Evolutionary conservation across 2,113 vertebrate genomes (phyloP), one percentile per base, ranked within the genome.

Genomic region (Cochlearius cochlearius): DNA sequence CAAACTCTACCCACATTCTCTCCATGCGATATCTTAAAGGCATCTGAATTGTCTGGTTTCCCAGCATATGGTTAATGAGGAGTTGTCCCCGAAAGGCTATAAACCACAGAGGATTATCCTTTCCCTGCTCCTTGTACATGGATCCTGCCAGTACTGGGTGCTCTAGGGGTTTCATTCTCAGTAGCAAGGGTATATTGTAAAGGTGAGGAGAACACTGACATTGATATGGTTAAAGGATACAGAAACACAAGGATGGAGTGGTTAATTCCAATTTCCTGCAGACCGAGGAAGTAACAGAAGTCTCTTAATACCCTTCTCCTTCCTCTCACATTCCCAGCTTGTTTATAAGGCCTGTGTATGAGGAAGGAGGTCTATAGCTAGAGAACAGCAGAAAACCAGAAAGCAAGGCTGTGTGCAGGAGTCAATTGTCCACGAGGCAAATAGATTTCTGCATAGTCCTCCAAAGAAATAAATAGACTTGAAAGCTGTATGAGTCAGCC

Each of bases 31-130:
- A 76, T 62, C 39, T 92, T 89, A 66, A 86, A 95, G 80, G 36
- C 62, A 83, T 82, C 50, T 69, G 58, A 91, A 84, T 66, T 79
- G 45, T 56, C 90, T 67, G 6, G 4, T 79, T 96, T 92, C 84
- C 62, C 43, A 95, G 52, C 56, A 68, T 45, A 58, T n/a, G 55
- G 20, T 17, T 72, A 62, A 82, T 78, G 56, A 80, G 47, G 21
- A 92, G 22, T 47, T 94, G 60, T 63, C 86, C 41, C 84, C 91
- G 84, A 85, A 85, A 94, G 62, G 58, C 63, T 66, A 39, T 47
- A 38, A 77, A 85, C 38, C 1, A 3, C 36, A 50, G 29, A 56
- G 52, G 11, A 39, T 87, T 88, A 38, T 82, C 0, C 1, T 79
- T 68, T 94, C 29, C 43, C 30, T 75, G 8, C 52, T 91, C 29